Conservation (phyloP, 35 echinoderm and acorn worm genomes). For the Anneissia japonica region DNA sequence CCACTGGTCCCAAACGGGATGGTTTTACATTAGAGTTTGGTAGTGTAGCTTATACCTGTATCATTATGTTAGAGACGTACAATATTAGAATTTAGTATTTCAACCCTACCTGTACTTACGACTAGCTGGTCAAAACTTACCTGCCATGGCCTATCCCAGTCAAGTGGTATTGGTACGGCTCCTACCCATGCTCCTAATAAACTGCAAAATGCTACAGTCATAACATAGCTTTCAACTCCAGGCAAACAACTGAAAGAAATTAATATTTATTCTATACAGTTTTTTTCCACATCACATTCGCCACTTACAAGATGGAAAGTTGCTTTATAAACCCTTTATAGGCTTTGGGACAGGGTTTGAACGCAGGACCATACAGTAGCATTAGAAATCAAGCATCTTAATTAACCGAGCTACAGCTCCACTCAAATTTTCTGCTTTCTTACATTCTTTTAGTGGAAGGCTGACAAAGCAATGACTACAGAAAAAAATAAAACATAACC, state of each 20-base stretch:
- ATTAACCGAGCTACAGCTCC: too few species aligned
- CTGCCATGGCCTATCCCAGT: constrained; percentile 99
- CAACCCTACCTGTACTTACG: background rate
- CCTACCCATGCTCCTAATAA: constrained; percentile 87
- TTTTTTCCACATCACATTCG: too few species aligned
- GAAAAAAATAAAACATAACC: too few species aligned
- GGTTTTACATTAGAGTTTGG: background rate
- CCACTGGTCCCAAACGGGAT: background rate
- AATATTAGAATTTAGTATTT: background rate
- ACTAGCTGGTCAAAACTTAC: constrained; percentile 12
- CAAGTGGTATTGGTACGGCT: constrained; percentile 81
- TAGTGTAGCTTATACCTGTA: background rate
- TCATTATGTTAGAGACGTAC: background rate
- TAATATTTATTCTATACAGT: too few species aligned
- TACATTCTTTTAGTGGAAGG: too few species aligned
- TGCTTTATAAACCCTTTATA: too few species aligned
- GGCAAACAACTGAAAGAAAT: constrained; percentile 48
- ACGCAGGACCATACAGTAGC: too few species aligned
- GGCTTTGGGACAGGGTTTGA: too few species aligned
- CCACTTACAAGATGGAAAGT: too few species aligned
- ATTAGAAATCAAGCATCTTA: too few species aligned
- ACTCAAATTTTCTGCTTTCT: too few species aligned
- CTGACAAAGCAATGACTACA: too few species aligned
- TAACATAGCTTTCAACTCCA: constrained; percentile 57
- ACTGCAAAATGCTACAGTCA: constrained; percentile 36